Evolutionary conservation across 2,113 vertebrate species (phyloP), one percentile per base, ranked within the genome.

Genomic region (Tyrannus savana): DNA sequence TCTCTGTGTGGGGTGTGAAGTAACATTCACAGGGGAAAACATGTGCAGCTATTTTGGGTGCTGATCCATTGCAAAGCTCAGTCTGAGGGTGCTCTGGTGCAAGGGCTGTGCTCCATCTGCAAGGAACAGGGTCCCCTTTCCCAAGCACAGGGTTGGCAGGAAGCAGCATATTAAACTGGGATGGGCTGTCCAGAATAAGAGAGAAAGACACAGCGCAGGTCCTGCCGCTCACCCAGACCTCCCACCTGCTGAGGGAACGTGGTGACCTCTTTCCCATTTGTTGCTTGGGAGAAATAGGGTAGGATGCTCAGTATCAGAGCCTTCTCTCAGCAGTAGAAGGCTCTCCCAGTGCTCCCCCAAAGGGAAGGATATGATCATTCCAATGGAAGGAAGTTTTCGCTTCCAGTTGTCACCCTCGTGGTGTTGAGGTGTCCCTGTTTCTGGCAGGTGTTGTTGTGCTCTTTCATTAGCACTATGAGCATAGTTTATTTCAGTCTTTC

Each of bases 191-290:
- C n/a, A 12, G 50, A 66, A 9, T 13, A n/a, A 89, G 7, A 8
- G 28, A 8, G 5, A 7, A 77, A 60, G 81, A 25, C 14, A 9
- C 33, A 47, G 16, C 0, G 0, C 3, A 5, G 5, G 14, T 58
- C 5, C 31, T 64, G 37, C 58, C 27, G 9, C 59, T 92, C 30
- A 63, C 17, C 16, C 37, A 56, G 28, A 46, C 47, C 69, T 89
- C n/a, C n/a, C 2, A 3, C 17, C 50, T 89, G 10, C 60, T 90
- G 37, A 27, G 59, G 52, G 41, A 58, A 10, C 1, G 1, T 37
- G 30, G n/a, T 60, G 30, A 27, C 19, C 6, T 88, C 55, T 83
- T 47, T 77, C 41, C n/a, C n/a, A 6, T 82, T 6, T 1, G 12
- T 58, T 78, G 11, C 25, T 52, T 91, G 33, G 30, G 33, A 87